phyloP scores from a whole-genome alignment of 2,888 invertebrate species.

The Brachylomia viminalis region DNA sequence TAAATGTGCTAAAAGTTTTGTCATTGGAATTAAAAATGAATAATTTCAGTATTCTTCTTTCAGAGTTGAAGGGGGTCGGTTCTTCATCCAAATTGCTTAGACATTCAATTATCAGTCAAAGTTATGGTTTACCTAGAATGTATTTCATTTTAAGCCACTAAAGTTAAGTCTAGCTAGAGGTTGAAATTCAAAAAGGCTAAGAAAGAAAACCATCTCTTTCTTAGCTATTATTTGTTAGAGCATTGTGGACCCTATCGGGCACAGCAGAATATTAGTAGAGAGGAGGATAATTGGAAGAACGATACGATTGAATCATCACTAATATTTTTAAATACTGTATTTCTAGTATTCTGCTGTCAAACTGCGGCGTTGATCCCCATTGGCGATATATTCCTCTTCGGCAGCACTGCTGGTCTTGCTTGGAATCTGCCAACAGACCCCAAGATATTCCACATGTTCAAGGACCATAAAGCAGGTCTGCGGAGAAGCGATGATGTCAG shows the following conservation, averaged over 20 bases:
- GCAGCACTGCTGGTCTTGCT: constrained; percentile 93
- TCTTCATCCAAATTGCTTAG: not conserved
- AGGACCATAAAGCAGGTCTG: constrained; percentile 75
- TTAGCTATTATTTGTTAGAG: not conserved
- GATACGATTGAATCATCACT: not conserved
- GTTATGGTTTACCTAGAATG: not conserved
- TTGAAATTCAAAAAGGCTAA: not conserved
- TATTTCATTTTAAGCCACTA: too few relatives aligned
- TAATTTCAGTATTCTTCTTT: not conserved
- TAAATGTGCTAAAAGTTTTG: not conserved
- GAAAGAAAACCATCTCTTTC: not conserved
- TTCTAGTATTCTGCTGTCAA: constrained; percentile 92
- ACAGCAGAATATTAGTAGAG: not conserved
- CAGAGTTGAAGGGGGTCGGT: not conserved
- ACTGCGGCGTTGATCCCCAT: constrained; percentile 90
- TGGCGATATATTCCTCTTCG: constrained; percentile 92
- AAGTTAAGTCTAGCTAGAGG: not conserved
- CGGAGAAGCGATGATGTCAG: constrained; percentile 77
- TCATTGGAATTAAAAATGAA: not conserved
- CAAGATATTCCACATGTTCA: constrained; percentile 77
- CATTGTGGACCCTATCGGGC: not conserved
- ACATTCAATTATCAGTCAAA: not conserved
- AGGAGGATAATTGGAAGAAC: not conserved
- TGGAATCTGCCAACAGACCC: constrained; percentile 93
- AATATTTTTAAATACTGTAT: not conserved